A percentile compares a stretch with the other conserved stretches of the same genome.
These are phyloP conservation scores for Neostethus bicornis DNA, from an alignment of 2,797 vertebrate species.

Conservation along the genomic window DNA sequence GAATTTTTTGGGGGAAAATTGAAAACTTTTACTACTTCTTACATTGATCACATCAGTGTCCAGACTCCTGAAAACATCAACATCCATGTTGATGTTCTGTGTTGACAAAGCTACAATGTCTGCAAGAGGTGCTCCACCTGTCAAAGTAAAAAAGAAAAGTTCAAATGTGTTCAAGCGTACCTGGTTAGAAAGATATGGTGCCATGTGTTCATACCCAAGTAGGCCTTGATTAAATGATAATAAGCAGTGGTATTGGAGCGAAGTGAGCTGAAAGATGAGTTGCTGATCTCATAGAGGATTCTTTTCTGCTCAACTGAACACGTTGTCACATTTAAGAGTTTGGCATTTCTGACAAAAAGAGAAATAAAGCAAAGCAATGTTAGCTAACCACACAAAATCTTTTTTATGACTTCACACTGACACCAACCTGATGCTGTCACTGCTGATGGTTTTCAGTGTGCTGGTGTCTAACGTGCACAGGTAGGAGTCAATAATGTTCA, in stretches of 20 bases:
- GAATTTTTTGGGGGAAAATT: too few species aligned
- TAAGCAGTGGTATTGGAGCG: neutral
- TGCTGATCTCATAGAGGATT: slow-evolving; percentile 59
- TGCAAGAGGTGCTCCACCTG: slow-evolving; percentile 62
- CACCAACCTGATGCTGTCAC: slow-evolving; percentile 55
- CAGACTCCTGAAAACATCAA: slow-evolving; percentile 57
- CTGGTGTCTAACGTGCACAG: slow-evolving; percentile 62
- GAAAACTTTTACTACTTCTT: slow-evolving; percentile 18
- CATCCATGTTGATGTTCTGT: slow-evolving; percentile 62
- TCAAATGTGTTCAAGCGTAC: slow-evolving; percentile 1
- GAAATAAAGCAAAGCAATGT: slow-evolving; percentile 6
- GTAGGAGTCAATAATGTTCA: slow-evolving; percentile 58
- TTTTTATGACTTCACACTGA: neutral
- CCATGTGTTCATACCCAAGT: slow-evolving; percentile 56
- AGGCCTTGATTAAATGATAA: slow-evolving; percentile 56
- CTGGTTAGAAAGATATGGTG: neutral
- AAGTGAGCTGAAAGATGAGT: slow-evolving; percentile 47
- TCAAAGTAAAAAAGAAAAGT: neutral
- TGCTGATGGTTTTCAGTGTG: slow-evolving; percentile 54
- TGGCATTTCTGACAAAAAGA: slow-evolving; percentile 51
- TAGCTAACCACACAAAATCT: neutral
- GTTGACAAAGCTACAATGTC: slow-evolving; percentile 54
- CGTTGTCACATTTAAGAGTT: slow-evolving; percentile 45
- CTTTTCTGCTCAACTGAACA: slow-evolving; percentile 69
- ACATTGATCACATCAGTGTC: slow-evolving; percentile 53